phyloP scores from a whole-genome alignment of 1,140 invertebrate species.

The Wiebesia pumilae region DNA sequence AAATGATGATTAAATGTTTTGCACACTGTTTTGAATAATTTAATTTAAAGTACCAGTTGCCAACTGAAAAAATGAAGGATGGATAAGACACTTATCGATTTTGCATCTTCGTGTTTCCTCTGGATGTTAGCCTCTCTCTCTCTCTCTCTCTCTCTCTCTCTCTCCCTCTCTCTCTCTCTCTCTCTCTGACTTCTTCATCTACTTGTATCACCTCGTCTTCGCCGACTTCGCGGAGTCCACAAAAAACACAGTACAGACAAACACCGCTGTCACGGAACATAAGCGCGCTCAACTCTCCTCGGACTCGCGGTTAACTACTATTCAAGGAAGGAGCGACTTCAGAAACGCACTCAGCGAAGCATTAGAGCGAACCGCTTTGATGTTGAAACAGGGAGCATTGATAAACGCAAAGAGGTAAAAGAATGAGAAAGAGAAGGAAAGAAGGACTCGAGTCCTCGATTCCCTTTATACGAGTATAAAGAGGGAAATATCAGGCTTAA shows the following conservation, averaged over 20 bases:
- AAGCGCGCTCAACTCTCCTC: not conserved
- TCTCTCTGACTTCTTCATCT: not conserved
- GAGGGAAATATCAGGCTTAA: slow-evolving; percentile 46
- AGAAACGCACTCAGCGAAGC: slow-evolving; percentile 57
- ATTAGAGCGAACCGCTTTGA: slow-evolving; percentile 59
- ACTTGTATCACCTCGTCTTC: not conserved
- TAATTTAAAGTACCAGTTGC: not conserved
- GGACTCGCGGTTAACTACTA: slow-evolving; percentile 34
- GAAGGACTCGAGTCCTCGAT: not conserved
- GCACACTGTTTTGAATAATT: slow-evolving; percentile 18
- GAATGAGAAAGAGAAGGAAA: not conserved
- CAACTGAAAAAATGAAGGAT: not conserved
- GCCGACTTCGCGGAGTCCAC: not conserved
- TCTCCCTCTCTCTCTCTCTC: not conserved
- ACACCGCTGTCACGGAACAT: not conserved
- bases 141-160: not conserved
- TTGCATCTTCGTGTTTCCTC: not conserved
- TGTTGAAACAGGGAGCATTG: slow-evolving; percentile 60
- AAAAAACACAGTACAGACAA: slow-evolving; percentile 3
- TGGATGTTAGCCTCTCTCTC: not conserved
- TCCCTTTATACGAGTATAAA: slow-evolving; percentile 20
- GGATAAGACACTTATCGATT: not conserved
- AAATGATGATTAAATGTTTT: too few relatives aligned
- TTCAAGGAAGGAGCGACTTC: slow-evolving; percentile 54
- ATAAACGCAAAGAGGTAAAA: slow-evolving; percentile 56